Base-by-base conservation (phyloP, 2,797 vertebrate genomes). In the Intellagama lesueurii region DNA sequence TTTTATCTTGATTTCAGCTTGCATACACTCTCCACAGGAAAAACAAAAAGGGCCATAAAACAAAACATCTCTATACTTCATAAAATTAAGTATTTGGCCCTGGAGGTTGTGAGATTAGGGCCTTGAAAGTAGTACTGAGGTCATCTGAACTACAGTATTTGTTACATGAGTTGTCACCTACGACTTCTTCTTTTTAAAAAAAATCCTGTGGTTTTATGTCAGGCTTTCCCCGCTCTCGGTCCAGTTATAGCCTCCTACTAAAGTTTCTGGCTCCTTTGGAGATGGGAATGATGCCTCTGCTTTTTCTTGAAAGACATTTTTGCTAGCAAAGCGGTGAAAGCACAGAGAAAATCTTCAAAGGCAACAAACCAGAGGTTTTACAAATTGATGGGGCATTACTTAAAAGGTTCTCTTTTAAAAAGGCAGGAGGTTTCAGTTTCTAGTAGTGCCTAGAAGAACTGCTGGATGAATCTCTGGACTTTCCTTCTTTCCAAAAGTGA, bases 361-460 rank as follows among this genome's bases (percentile, higher is more conserved):
- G 69, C 11, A 24, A 22, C 47, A 70, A 56, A 52, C 66, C 66
- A 72, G 70, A 87, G 47, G 8, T 87, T 40, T 68, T 40, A 32
- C n/a, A 60, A 81, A 73, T 81, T 56, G 26, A 60, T n/a, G 26
- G 68, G 78, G 78, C 68, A 73, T 87, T 87, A 72, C 44, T 72
- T 72, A 70, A 49, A 78, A 26, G 22, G n/a, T 77, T 30, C 40
- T 69, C 60, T 24, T 76, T n/a, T 56, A 35, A 70, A 79, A 40
- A 12, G n/a, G 16, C 22, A 8, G 17, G 68, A 40, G n/a, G 22
- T 72, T 9, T 30, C 26, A 12, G 11, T 70, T 87, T 56, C 47
- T 81, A 35, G 49, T n/a, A 80, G 12, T 22, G 3, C 35, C 26
- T 60, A n/a, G 77, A 52, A 79, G 47, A 87, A 19, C 12, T 28